Percentiles rank a stretch among this genome's conserved stretches.
These are phyloP conservation scores for Halcyon leucocephala DNA, from an alignment of 2,797 vertebrate species.

Conservation along the genomic window DNA sequence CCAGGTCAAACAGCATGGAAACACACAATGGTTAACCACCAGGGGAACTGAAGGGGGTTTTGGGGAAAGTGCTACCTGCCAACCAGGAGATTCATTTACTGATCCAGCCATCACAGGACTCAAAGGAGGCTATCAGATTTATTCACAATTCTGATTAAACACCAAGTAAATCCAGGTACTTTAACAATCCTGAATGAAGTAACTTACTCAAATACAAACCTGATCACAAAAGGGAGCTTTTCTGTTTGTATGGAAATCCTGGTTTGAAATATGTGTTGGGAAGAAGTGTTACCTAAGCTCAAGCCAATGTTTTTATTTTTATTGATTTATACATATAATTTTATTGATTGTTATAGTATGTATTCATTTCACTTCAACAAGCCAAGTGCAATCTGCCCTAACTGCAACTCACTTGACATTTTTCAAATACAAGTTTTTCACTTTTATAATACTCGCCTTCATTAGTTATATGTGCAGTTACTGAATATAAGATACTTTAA, in stretches of 20 bases:
- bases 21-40: background rate
- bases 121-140: background rate
- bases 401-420: background rate
- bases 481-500: background rate
- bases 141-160: background rate
- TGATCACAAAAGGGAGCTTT: slow-evolving; percentile 10
- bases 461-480: background rate
- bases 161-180: background rate
- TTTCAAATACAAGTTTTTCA: background rate
- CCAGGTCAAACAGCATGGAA: background rate
- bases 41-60: background rate
- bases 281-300: background rate
- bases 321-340: background rate
- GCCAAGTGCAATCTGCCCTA: background rate
- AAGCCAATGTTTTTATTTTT: slow-evolving; percentile 12
- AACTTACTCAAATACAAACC: background rate
- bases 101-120: background rate
- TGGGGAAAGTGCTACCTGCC: background rate
- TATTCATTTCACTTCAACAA: slow-evolving; percentile 14
- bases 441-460: background rate
- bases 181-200: background rate
- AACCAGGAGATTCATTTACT: background rate
- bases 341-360: slow-evolving; percentile 19
- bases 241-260: background rate
- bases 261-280: background rate